A percentile compares a stretch with the other conserved stretches of the same genome.
Conservation (phyloP, 2,888 invertebrate species). For the Nomada fucata region DNA sequence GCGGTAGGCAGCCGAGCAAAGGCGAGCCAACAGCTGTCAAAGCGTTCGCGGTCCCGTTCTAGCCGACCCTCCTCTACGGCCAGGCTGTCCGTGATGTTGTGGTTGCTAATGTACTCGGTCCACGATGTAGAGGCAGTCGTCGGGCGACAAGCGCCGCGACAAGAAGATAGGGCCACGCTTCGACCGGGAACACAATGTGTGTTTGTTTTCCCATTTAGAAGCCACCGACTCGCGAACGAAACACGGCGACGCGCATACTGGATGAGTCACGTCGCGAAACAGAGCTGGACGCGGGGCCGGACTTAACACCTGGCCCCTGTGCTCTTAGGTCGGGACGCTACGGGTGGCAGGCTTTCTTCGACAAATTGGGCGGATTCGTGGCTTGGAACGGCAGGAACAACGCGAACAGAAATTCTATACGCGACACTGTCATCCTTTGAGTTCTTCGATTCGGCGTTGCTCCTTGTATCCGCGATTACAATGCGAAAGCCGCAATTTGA, state of each 20-base stretch:
- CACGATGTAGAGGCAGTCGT: conserved; percentile 57
- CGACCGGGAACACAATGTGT: conserved; percentile 60
- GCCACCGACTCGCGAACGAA: conserved; percentile 41
- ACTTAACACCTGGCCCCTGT: conserved; percentile 31
- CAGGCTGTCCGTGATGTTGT: conserved; percentile 71
- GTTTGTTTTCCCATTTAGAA: conserved; percentile 74
- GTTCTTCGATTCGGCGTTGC: not conserved
- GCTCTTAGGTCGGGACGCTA: not conserved
- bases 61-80: conserved; percentile 58
- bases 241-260: conserved; percentile 2
- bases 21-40: conserved; percentile 77
- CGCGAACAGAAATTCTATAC: not conserved
- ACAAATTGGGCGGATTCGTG: conserved; percentile 24
- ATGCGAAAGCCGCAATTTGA: not conserved
- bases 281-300: not conserved
- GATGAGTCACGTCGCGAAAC: conserved; percentile 55
- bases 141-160: conserved; percentile 60
- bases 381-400: not conserved
- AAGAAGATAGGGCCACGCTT: conserved; percentile 62
- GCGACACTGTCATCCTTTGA: no score
- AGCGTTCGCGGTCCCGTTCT: conserved; percentile 68
- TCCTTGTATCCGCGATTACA: not conserved
- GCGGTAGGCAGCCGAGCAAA: conserved; percentile 63
- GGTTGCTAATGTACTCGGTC: conserved; percentile 77
- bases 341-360: conserved; percentile 10